Conservation (phyloP, 2,888 invertebrate genomes). For the Orthosia gothica region DNA sequence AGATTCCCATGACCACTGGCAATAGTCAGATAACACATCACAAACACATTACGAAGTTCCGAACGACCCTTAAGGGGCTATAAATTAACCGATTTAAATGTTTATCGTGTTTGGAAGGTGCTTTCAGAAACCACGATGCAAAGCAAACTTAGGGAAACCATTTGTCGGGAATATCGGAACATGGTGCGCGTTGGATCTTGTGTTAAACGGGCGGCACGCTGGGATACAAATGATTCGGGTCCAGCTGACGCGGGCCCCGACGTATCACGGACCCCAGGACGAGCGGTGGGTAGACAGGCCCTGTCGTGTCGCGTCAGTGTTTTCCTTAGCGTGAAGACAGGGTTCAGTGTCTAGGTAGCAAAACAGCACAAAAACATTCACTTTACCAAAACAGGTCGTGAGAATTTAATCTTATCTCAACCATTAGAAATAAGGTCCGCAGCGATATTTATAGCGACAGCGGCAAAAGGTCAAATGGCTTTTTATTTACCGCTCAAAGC, state of each 20-base stretch:
- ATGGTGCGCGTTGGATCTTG: neutral
- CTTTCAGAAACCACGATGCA: neutral
- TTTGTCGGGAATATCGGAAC: neutral
- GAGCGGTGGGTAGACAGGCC: too few species aligned
- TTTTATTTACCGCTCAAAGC: neutral
- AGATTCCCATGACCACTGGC: neutral
- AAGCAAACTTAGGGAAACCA: neutral
- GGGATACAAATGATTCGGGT: neutral
- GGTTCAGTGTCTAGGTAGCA: neutral
- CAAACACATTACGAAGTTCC: conserved; percentile 5
- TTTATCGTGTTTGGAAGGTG: neutral
- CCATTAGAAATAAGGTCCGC: conserved; percentile 3
- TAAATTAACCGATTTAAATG: conserved; percentile 7
- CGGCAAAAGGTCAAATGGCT: neutral
- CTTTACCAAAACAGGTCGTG: neutral
- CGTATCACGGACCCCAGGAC: too few species aligned
- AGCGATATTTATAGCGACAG: conserved; percentile 2
- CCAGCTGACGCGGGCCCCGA: neutral
- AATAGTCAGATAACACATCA: neutral
- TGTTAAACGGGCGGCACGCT: conserved; percentile 1
- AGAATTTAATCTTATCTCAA: conserved; percentile 2
- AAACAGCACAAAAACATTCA: neutral
- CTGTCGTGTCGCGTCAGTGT: neutral
- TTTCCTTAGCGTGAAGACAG: neutral
- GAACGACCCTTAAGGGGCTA: neutral